A percentile compares a stretch with the other conserved stretches of the same genome.
Conservation (phyloP, 2,113 vertebrate species). For the Tiliqua scincoides region DNA sequence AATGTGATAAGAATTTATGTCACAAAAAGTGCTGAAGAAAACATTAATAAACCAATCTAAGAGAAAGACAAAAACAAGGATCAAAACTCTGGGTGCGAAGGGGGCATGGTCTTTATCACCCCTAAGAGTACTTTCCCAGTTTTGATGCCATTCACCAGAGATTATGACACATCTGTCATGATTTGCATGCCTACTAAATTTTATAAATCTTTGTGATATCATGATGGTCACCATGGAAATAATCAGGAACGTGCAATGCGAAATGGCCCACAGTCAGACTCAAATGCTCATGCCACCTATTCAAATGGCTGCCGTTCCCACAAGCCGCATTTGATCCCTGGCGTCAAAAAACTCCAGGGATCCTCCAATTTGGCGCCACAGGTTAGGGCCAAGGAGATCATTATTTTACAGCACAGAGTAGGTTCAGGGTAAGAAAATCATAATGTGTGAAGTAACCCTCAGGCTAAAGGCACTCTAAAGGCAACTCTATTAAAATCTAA, state of each 20-base stretch:
- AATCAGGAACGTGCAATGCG: not conserved
- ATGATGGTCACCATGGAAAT: not conserved
- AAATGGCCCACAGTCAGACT: not conserved
- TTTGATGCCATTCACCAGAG: not conserved
- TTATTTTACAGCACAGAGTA: not conserved
- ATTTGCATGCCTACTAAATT: not conserved
- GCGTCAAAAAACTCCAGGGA: too few species aligned
- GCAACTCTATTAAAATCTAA: constrained; percentile 7
- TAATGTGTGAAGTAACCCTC: not conserved
- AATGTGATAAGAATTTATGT: not conserved
- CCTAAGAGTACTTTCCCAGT: not conserved
- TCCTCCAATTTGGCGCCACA: not conserved
- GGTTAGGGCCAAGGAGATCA: not conserved
- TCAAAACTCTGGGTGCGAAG: not conserved
- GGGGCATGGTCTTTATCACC: not conserved
- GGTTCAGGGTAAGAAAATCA: not conserved
- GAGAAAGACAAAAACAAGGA: not conserved
- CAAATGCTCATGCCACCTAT: not conserved
- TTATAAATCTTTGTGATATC: not conserved
- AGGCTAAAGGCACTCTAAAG: not conserved
- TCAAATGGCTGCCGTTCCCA: not conserved
- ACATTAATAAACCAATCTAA: not conserved
- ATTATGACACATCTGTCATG: not conserved
- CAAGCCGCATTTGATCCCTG: not conserved
- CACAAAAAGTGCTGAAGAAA: not conserved